Base-by-base conservation (phyloP, 2,888 invertebrate genomes). In the Andrena camellia region DNA sequence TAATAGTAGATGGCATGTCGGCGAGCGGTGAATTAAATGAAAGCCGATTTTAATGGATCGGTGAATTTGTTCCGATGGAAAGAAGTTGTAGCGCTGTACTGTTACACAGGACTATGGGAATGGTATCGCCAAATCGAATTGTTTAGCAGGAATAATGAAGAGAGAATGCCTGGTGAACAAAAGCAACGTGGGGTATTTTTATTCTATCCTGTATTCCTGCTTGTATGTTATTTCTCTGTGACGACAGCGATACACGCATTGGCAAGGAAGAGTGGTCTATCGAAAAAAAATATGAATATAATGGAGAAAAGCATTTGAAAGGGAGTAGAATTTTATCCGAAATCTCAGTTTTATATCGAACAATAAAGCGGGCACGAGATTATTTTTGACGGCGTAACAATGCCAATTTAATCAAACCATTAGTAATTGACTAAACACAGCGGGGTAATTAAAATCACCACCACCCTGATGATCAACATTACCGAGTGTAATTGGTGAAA, bases 11-110 rank as follows among this genome's bases (percentile, higher is more conserved):
- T 26, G 35, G 52, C 8, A 23, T 29, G 23, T 17, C 35, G 13
- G 4, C 50, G 23, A 67, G 20, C 31, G 13, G 5, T 23, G 29
- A 26, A 59, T 50, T 57, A 66, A 78, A 68, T 52, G 52, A 52
- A 68, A 68, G 17, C 8, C 4, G 31, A 60, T 35, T 67, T 67
- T 48, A 78, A 78, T 42, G 67, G 52, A 42, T 5, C 50, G 0
- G 17, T 3, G 54, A 63, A 57, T 64, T 60, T 67, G 52, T 20
- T 31, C 23, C 52, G 20, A 60, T 78, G 13, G 60, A 66, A 78
- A 73, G 29, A 52, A 66, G 66, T 31, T 13, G 33, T 29, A 35
- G 20, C 26, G 35, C 0, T 54, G 57, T 33, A 23, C 23, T 17
- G 10, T 50, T 10, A 8, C 20, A 4, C 13, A 7, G 20, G 13